Conservation (phyloP, 2,797 vertebrate species). For the Craterocephalus amniculus region DNA sequence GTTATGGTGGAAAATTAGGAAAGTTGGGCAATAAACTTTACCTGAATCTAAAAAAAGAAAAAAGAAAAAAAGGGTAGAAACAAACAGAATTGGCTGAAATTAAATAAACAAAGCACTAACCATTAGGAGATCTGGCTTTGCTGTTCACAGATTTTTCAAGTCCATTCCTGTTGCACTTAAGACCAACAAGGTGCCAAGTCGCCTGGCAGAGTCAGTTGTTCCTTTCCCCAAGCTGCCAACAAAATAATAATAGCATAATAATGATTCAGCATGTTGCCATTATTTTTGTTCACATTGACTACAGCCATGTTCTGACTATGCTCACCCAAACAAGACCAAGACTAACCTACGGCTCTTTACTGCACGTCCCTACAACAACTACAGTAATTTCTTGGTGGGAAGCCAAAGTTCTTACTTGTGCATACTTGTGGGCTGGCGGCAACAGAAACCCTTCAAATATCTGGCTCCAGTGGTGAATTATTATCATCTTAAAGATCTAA, state of each 20-base stretch:
- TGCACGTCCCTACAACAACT: conserved; percentile 27
- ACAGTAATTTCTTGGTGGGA: conserved; percentile 73
- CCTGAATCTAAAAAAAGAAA: neutral
- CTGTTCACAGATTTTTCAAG: neutral
- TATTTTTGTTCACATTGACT: neutral
- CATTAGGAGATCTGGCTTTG: neutral
- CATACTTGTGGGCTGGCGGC: conserved; percentile 52
- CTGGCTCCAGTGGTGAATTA: conserved; percentile 20
- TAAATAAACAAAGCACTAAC: neutral
- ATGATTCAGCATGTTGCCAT: conserved; percentile 8
- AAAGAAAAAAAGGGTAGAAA: neutral
- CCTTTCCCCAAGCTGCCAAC: conserved; percentile 34
- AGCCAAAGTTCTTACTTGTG: conserved; percentile 50
- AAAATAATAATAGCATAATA: conserved; percentile 9
- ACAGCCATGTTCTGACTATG: conserved; percentile 30
- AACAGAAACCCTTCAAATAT: conserved; percentile 49
- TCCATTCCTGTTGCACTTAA: conserved; percentile 31
- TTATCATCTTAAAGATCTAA: conserved; percentile 27
- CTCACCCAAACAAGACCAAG: conserved; percentile 43
- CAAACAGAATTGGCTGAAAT: neutral
- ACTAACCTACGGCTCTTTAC: conserved; percentile 7
- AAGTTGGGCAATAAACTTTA: too few relatives aligned
- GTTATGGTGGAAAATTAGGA: too few relatives aligned
- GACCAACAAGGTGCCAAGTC: conserved; percentile 21
- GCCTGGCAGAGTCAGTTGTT: conserved; percentile 16